Base-by-base conservation (phyloP, 1,140 invertebrate genomes). In the Bombus waltoni region DNA sequence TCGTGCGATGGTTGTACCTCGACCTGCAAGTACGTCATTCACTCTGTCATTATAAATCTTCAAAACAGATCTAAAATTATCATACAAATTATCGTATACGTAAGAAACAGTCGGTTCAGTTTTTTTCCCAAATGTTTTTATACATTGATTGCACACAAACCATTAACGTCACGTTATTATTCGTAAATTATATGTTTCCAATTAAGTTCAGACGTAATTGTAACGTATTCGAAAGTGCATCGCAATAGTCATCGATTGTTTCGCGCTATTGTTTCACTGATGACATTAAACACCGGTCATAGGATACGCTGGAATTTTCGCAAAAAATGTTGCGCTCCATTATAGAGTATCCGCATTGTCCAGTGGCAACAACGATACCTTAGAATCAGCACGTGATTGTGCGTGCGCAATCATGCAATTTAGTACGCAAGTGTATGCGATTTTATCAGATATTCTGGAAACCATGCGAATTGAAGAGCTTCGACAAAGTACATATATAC, bases 241-340 rank as follows among this genome's bases (percentile, higher is more conserved):
- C 6, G 47, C 47, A 53, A 75, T 18, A 53, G 11, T 18, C 74
- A 76, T 57, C 74, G 74, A 76, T 59, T 40, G 47, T 38, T 59
- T 75, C 47, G 32, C 32, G 13, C 57, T 59, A 59, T 59, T 28
- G 47, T 32, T 15, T 59, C 35, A 13, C 47, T 28, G 25, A 57
- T 28, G 47, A 38, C 53, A 75, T 38, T 28, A 22, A 75, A 57
- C 47, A 59, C 47, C 53, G 32, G 74, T 57, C 25, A 76, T 59
- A 76, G 10, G 32, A 76, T 38, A 75, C 44, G 47, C n/a, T 59
- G 73, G 44, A 59, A 59, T 76, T 59, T 76, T 76, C 74, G 22
- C 22, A 53, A n/a, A n/a, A 76, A 76, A 59, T 38, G 38, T 53
- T 10, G 22, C 32, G n/a, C 11, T 13, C 53, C 18, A 57, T 22